A percentile compares a stretch with the other conserved stretches of the same genome.
These are phyloP conservation scores for Atherinosoma microstoma DNA, from an alignment of 2,797 vertebrate species.

Conservation along the genomic window DNA sequence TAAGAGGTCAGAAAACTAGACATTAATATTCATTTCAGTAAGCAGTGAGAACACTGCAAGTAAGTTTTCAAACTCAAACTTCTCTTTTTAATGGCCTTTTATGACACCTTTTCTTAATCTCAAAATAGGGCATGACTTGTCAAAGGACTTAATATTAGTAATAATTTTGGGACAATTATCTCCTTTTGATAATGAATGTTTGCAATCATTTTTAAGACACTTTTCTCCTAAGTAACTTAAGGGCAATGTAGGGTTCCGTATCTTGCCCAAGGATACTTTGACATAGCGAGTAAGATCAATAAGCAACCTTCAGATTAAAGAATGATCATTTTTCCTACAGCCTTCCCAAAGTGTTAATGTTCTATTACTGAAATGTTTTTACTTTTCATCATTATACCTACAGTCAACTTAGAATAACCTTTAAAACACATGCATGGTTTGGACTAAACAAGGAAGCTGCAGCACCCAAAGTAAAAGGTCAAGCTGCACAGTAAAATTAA, in stretches of 20 bases:
- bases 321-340: neutral
- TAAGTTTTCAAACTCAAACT: neutral
- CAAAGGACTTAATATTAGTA: neutral
- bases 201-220: too few species aligned
- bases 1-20: neutral
- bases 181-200: too few species aligned
- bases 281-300: neutral
- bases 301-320: neutral
- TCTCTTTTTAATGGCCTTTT: neutral
- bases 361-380: neutral
- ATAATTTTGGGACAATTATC: neutral
- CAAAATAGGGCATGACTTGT: neutral
- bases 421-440: neutral
- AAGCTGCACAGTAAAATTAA: neutral
- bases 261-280: neutral
- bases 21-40: neutral
- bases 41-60: neutral
- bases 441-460: neutral
- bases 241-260: neutral
- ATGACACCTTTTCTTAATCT: neutral
- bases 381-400: neutral
- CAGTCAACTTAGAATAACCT: neutral
- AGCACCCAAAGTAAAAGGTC: neutral
- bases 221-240: neutral
- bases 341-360: neutral